Conservation (phyloP, 2,797 vertebrate species). For the Peromyscus nudipes region DNA sequence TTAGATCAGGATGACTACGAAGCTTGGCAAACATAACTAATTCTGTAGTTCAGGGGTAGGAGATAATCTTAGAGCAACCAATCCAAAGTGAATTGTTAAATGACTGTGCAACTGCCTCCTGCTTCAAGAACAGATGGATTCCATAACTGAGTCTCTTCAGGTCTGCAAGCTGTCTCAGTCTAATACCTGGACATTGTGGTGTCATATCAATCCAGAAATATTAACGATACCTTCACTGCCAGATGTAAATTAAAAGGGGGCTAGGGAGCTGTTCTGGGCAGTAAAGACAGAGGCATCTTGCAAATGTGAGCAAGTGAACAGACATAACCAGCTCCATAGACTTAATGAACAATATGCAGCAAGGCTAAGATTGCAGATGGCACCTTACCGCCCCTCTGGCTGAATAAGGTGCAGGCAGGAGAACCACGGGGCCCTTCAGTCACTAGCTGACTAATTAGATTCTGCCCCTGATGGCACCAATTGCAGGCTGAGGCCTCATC, state of each 20-base stretch:
- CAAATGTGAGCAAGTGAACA: conserved; percentile 93
- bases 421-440: conserved; percentile 59
- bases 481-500: conserved; percentile 84
- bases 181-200: conserved; percentile 95
- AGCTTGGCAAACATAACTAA: conserved; percentile 93
- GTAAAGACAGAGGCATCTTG: conserved; percentile 92
- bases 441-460: conserved; percentile 78
- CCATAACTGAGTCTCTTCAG: conserved; percentile 90
- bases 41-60: conserved; percentile 92
- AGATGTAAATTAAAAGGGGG: conserved; percentile 89
- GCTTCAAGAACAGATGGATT: conserved; percentile 95
- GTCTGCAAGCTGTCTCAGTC: conserved; percentile 93
- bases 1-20: conserved; percentile 96
- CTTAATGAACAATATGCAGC: conserved; percentile 95
- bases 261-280: conserved; percentile 94
- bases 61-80: conserved; percentile 94
- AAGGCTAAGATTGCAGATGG: conserved; percentile 94
- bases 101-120: conserved; percentile 96
- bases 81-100: conserved; percentile 94
- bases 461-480: conserved; percentile 80
- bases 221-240: conserved; percentile 92
- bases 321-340: conserved; percentile 96
- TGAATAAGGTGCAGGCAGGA: conserved; percentile 85
- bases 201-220: conserved; percentile 94
- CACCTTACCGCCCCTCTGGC: conserved; percentile 93